Evolutionary conservation across 2,888 invertebrate species (phyloP).

Genomic region (Trachelus iudaicus): DNA sequence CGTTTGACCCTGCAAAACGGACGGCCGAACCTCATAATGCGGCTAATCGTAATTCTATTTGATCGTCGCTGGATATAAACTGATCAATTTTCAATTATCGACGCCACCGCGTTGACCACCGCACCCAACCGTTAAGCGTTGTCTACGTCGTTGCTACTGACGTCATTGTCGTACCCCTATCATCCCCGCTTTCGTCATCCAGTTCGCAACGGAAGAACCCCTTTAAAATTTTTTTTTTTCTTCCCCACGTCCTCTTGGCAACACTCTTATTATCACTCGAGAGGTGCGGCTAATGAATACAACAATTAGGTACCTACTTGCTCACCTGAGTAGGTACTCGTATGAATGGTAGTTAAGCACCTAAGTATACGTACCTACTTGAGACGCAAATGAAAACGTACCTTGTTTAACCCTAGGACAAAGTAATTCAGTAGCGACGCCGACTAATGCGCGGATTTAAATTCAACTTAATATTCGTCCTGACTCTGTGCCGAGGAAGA

Average conservation of each 20-base stretch:
- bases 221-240: neutral
- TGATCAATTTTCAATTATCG: conserved; percentile 36
- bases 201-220: neutral
- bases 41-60: conserved; percentile 52
- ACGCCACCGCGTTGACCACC: neutral
- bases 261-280: neutral
- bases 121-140: neutral
- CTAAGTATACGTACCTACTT: neutral
- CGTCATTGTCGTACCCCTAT: neutral
- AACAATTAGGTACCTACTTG: neutral
- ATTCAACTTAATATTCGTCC: neutral
- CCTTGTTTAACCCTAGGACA: neutral
- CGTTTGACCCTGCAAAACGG: neutral
- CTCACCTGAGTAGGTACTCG: neutral
- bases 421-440: neutral
- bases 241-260: neutral
- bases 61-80: conserved; percentile 32
- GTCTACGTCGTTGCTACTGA: neutral
- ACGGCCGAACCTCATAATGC: conserved; percentile 34
- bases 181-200: neutral
- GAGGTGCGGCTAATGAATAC: neutral
- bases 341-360: neutral
- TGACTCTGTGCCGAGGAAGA: neutral
- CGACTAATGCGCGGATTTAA: neutral
- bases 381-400: neutral